These are phyloP conservation scores for Furnarius figulus DNA, from an alignment of 2,113 vertebrate genomes.

Conservation along the genomic window DNA sequence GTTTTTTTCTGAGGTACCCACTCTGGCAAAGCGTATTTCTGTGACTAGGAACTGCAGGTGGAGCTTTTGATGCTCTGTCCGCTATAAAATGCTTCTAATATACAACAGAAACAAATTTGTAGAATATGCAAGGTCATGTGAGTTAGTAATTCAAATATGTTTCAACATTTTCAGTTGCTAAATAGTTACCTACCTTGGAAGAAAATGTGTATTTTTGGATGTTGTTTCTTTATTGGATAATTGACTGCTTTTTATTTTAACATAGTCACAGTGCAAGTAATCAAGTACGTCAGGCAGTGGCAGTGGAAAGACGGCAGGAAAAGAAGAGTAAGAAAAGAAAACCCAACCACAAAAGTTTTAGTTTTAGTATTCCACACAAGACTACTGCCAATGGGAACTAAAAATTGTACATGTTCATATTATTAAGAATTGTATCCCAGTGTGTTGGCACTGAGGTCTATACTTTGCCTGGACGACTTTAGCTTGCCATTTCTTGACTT, in stretches of 20 bases:
- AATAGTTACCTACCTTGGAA: neutral
- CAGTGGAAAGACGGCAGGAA: neutral
- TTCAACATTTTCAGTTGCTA: neutral
- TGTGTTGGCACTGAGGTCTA: neutral
- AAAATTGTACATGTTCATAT: neutral
- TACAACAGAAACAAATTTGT: neutral
- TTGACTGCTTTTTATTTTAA: conserved; percentile 28
- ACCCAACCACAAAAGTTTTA: neutral
- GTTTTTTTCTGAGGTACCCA: neutral
- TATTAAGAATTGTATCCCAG: neutral
- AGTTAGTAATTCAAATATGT: neutral
- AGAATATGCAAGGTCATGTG: neutral
- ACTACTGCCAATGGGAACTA: neutral
- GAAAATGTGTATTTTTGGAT: neutral
- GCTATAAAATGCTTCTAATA: neutral
- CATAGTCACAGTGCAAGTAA: neutral
- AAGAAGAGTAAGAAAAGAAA: neutral
- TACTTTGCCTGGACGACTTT: neutral
- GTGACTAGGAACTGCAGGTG: neutral
- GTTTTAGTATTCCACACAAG: neutral
- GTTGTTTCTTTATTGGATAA: neutral
- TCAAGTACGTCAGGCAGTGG: neutral
- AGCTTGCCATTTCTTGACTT: neutral
- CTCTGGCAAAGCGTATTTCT: neutral
- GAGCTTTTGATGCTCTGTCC: neutral